Evolutionary conservation across 1,140 invertebrate species (phyloP).

Genomic region (Mya arenaria): DNA sequence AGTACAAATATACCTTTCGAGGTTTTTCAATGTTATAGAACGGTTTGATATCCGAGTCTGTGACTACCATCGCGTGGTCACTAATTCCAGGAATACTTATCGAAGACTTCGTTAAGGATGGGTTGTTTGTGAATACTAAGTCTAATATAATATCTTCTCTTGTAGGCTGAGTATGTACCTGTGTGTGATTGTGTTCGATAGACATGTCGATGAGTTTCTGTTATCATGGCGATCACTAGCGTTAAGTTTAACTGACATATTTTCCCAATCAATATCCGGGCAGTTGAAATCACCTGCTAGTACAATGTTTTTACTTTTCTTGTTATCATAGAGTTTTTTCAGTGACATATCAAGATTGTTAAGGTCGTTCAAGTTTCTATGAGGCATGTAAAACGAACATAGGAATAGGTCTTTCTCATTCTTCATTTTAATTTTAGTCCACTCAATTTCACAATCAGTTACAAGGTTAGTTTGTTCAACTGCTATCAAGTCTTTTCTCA

Average conservation of each 20-base stretch:
- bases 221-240: conserved; percentile 3
- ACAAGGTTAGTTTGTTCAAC: background rate
- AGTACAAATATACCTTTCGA: no score
- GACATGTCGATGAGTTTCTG: conserved; percentile 18
- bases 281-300: conserved; percentile 32
- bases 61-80: conserved; percentile 26
- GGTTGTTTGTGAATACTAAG: conserved; percentile 37
- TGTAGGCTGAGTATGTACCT: conserved; percentile 22
- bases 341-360: background rate
- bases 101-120: conserved; percentile 1
- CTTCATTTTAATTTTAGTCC: conserved; percentile 6
- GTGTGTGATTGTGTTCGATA: conserved; percentile 2
- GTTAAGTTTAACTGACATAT: background rate
- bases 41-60: conserved; percentile 9
- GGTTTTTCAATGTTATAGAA: no score
- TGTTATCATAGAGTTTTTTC: background rate
- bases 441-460: conserved; percentile 11
- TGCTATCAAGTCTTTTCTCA: background rate
- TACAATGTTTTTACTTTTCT: conserved; percentile 11
- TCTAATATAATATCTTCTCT: conserved; percentile 20
- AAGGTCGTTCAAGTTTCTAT: conserved; percentile 1
- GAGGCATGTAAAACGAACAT: conserved; percentile 4
- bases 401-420: background rate
- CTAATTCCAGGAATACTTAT: conserved; percentile 25
- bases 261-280: conserved; percentile 17